Conservation (phyloP, 2,113 vertebrate genomes). For the Phylloscopus whistleri region DNA sequence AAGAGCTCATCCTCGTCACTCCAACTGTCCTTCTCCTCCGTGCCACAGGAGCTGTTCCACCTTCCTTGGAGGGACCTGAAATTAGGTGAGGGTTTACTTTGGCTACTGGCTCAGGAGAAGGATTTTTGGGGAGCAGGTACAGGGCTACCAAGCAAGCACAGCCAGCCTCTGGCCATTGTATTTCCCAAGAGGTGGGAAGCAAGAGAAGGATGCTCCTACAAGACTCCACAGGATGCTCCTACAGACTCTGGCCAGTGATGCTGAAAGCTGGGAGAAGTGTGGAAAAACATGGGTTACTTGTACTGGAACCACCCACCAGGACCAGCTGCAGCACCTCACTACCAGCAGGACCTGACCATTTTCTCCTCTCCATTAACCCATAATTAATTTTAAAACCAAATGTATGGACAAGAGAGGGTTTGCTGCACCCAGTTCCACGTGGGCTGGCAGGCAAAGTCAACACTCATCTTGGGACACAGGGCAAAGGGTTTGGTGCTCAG, state of each 20-base stretch:
- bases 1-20: constrained; percentile 76
- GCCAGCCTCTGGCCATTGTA: not conserved
- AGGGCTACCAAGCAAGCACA: not conserved
- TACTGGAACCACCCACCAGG: not conserved
- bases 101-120: not conserved
- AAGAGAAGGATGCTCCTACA: not conserved
- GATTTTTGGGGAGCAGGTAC: not conserved
- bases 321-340: not conserved
- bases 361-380: not conserved
- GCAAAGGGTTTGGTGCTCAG: not conserved
- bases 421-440: not conserved
- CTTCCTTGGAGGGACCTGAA: constrained; percentile 43
- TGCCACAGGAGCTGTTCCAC: not conserved
- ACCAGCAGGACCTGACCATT: not conserved
- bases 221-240: not conserved
- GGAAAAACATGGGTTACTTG: accelerated
- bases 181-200: not conserved
- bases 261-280: not conserved
- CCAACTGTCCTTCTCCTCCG: constrained; percentile 74
- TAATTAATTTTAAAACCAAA: not conserved
- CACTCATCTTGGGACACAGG: not conserved
- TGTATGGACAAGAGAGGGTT: accelerated
- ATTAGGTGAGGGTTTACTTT: not conserved
- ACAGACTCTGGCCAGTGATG: not conserved
- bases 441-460: accelerated